Evolutionary conservation across 1,140 invertebrate species (phyloP), one percentile per base, ranked within the genome.

Genomic region (Formica selysi): DNA sequence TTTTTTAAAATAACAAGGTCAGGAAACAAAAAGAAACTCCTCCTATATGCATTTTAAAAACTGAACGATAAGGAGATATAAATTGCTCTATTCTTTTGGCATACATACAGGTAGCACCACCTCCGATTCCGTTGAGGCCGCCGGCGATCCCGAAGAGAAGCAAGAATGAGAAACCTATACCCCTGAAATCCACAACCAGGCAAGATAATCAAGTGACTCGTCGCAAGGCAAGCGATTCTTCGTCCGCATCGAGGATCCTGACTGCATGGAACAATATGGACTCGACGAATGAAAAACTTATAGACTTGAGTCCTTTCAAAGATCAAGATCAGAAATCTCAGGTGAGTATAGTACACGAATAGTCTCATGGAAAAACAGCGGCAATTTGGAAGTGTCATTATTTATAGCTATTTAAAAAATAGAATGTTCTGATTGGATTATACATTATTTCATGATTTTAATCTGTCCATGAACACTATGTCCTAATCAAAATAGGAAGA

Each of bases 71-170:
- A 10, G 19, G 16, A 70, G 10, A 57, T 51, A 70, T 11, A n/a
- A 41, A 48, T 10, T 32, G 16, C 13, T 48, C 8, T 16, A 22
- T 6, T 57, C 32, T 38, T 44, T 57, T 32, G 2, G 2, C 36
- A 29, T 51, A 51, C 10, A 16, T 51, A 51, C 79, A 94, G 92
- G 91, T 94, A 73, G 91, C 92, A 79, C 95, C 95, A 22, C 95
- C 95, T 32, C 95, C 96, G 71, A 94, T 96, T 73, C 95, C 95
- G 44, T 86, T 94, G 89, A 91, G 95, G 74, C 93, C 94, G 8
- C 95, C 95, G 22, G 94, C 95, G 6, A 95, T 96, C 32, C 95
- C 95, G 11, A 95, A 95, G 70, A 90, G 95, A 64, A 93, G 73
- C 80, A 96, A 95, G 81, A 95, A 93, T 86, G 95, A 94, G 92